Base-by-base conservation (phyloP, 2,797 vertebrate genomes). In the Oreochromis grahami region DNA sequence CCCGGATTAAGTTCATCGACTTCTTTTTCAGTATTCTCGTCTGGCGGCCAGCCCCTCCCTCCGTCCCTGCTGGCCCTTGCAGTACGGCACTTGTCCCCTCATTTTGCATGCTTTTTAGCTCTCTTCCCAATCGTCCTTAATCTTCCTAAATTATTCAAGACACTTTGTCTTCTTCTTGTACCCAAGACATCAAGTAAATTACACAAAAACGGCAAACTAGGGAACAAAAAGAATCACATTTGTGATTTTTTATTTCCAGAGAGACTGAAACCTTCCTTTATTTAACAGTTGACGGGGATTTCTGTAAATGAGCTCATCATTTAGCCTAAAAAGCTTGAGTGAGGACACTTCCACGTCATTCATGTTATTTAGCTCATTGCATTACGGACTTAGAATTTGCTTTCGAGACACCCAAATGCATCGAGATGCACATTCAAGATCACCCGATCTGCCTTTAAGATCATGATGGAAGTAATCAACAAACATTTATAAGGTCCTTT, bases 111-210 rank as follows among this genome's bases (percentile, higher is more conserved):
- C 90, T 86, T 89, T 83, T 55, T 68, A 91, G 72, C 84, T 34
- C 77, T 85, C 82, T 70, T 48, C 76, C 68, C 86, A 88, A 86
- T 90, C 80, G 43, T 15, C 77, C 87, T 86, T 72, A 87, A 93
- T 91, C 86, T 77, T 13, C 78, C 87, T 84, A 77, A 86, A 93
- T 93, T 81, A 93, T 91, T 94, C 92, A 92, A 86, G 19, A 88
- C 80, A 89, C 81, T 82, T 79, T 84, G 83, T 77, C 74, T 50
- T 32, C 68, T 74, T 72, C 24, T 72, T 72, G 43, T 45, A 26
- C 76, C 19, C 29, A 77, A 50, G 68, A 82, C 55, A 5, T 84
- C 55, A 82, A 83, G 74, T 56, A 48, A 85, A 87, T 60, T 45
- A 43, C 78, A 78, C n/a, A 1, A 82, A 78, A 56, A 74, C 43